phyloP scores from a whole-genome alignment of 30 jellyfish, hydroid and myxozoan species.

The Phacellophora camtschatica region DNA sequence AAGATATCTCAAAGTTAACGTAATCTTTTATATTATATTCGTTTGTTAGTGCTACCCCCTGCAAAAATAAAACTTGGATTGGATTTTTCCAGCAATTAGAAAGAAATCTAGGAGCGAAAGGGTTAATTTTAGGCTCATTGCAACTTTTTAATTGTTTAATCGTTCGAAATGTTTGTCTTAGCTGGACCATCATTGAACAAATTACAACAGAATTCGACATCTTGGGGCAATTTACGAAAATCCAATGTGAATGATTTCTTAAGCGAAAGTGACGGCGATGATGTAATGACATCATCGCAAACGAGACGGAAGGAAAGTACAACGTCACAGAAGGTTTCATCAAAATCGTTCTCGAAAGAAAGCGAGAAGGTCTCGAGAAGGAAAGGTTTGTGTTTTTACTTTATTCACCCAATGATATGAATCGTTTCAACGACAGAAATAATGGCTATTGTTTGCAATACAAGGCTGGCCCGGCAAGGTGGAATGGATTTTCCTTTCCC shows the following conservation, averaged over 20 bases:
- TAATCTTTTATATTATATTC: no score
- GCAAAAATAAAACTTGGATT: no score
- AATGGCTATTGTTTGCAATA: no score
- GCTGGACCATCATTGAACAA: constrained; percentile 20
- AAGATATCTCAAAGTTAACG: no score
- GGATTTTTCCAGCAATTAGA: no score
- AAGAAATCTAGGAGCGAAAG: no score
- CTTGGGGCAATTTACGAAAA: constrained; percentile 51
- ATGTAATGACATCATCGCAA: constrained; percentile 2
- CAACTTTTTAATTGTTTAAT: not conserved
- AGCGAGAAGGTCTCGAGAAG: not conserved
- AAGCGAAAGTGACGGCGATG: constrained; percentile 56
- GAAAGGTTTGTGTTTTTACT: not conserved
- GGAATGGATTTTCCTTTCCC: no score
- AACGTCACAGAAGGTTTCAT: not conserved
- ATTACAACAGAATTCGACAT: constrained; percentile 30
- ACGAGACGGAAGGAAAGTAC: not conserved
- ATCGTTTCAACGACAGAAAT: not conserved
- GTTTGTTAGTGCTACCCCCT: no score
- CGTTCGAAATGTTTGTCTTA: not conserved
- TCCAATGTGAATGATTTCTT: constrained; percentile 43
- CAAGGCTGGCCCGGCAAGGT: no score
- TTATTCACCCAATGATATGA: not conserved
- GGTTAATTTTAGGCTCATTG: no score
- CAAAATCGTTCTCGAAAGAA: not conserved